phyloP scores from a whole-genome alignment of 2,888 invertebrate genomes.

The Clusia tigrina region DNA sequence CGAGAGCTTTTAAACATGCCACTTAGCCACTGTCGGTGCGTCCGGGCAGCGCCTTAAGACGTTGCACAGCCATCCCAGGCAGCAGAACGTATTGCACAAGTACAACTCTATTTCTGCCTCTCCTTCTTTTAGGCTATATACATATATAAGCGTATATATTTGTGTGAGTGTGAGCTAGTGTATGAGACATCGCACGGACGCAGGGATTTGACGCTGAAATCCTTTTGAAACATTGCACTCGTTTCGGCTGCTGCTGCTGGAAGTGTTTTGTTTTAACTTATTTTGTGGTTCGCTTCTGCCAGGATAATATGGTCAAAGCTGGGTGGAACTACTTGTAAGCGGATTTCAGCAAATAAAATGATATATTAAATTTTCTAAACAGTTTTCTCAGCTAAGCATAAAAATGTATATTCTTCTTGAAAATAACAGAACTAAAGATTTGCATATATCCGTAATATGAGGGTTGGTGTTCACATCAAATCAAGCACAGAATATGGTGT shows the following conservation, averaged over 20 bases:
- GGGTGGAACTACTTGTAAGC: not conserved
- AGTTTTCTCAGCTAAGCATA: too few species aligned
- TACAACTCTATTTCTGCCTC: too few species aligned
- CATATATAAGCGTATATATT: not conserved
- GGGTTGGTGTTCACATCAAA: too few species aligned
- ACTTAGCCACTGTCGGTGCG: not conserved
- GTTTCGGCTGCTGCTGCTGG: constrained; percentile 9
- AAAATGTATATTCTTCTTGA: too few species aligned
- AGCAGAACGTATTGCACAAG: not conserved
- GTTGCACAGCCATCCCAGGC: not conserved
- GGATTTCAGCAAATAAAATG: constrained; percentile 11
- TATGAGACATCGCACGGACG: constrained; percentile 25
- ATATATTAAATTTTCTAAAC: not conserved
- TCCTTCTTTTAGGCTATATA: too few species aligned
- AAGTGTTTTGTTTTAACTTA: not conserved
- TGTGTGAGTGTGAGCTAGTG: not conserved
- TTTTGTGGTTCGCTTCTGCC: constrained; percentile 8
- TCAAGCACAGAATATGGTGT: too few species aligned
- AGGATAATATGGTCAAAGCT: not conserved
- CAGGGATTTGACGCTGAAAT: constrained; percentile 44
- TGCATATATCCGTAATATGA: too few species aligned
- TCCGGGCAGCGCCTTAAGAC: constrained; percentile 4
- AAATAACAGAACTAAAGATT: too few species aligned
- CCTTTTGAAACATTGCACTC: constrained; percentile 49
- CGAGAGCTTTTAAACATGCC: constrained; percentile 8